phyloP scores from a whole-genome alignment of 2,888 invertebrate species.

The Lasioglossum calceatum region DNA sequence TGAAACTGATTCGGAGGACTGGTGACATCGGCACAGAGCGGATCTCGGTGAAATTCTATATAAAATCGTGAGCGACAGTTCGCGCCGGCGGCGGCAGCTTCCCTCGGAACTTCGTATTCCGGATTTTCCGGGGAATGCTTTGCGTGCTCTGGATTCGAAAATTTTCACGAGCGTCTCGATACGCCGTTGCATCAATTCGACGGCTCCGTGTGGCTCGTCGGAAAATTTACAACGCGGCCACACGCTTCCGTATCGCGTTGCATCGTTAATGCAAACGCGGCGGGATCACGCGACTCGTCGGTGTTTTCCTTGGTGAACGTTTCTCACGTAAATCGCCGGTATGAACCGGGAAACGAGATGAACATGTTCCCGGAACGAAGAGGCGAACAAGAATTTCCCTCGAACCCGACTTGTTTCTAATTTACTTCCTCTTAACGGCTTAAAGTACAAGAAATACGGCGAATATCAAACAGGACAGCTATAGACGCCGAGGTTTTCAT shows the following conservation, averaged over 20 bases:
- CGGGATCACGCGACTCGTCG: conserved; percentile 31
- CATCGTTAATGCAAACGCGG: conserved; percentile 52
- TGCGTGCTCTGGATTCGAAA: not conserved
- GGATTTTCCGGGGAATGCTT: not conserved
- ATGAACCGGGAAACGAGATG: not conserved
- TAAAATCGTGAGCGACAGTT: not conserved
- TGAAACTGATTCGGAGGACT: not conserved
- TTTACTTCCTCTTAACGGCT: not conserved
- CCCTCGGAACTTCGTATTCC: not conserved
- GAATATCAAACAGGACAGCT: not conserved
- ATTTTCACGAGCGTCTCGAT: not conserved
- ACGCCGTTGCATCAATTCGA: conserved; percentile 18
- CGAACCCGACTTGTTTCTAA: not conserved
- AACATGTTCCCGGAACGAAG: not conserved
- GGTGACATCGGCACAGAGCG: not conserved
- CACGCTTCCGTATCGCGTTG: conserved; percentile 25
- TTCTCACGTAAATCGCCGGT: conserved; percentile 19
- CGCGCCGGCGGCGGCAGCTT: not conserved
- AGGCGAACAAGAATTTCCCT: not conserved
- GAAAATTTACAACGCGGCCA: conserved; percentile 36
- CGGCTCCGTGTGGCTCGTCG: not conserved
- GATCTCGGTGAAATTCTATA: not conserved
- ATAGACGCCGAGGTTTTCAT: not conserved
- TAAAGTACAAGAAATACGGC: not conserved
- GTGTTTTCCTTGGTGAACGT: conserved; percentile 14